Evolutionary conservation across 2,888 invertebrate species (phyloP).

Genomic region (Leptopterna dolabrata): DNA sequence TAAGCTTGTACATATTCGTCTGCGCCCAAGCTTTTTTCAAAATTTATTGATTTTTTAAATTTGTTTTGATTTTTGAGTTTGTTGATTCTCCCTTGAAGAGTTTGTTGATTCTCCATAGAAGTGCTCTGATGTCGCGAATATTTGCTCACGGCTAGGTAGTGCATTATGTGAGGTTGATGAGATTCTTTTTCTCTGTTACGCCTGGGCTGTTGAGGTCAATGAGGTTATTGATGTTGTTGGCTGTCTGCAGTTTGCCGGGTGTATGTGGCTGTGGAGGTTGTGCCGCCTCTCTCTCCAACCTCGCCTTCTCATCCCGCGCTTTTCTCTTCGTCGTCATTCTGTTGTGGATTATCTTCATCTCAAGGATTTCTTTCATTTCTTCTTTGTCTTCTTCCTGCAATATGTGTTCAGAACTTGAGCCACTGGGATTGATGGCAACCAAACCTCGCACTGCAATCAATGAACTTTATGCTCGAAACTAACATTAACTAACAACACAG

Average conservation of each 20-base stretch:
- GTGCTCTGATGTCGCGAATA: too few relatives aligned
- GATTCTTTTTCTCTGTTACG: conserved; percentile 36
- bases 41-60: too few relatives aligned
- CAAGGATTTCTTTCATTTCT: conserved; percentile 92
- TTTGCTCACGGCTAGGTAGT: too few relatives aligned
- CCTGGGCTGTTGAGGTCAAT: conserved; percentile 56
- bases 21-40: too few relatives aligned
- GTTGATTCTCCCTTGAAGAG: too few relatives aligned
- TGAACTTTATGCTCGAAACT: too few relatives aligned
- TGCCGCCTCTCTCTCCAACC: conserved; percentile 12
- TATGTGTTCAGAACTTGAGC: conserved; percentile 59
- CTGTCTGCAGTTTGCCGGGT: conserved; percentile 40
- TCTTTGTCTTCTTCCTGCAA: conserved; percentile 89
- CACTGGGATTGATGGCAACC: too few relatives aligned
- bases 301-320: conserved; percentile 57
- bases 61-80: too few relatives aligned
- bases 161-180: background rate
- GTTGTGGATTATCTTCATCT: conserved; percentile 89
- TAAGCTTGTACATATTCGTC: too few relatives aligned
- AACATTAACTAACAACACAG: too few relatives aligned
- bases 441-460: too few relatives aligned
- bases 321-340: conserved; percentile 79
- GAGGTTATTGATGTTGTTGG: conserved; percentile 49
- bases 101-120: too few relatives aligned
- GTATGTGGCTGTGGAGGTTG: conserved; percentile 19